phyloP scores from a whole-genome alignment of 2,888 invertebrate genomes.

The Perdita meconis region DNA sequence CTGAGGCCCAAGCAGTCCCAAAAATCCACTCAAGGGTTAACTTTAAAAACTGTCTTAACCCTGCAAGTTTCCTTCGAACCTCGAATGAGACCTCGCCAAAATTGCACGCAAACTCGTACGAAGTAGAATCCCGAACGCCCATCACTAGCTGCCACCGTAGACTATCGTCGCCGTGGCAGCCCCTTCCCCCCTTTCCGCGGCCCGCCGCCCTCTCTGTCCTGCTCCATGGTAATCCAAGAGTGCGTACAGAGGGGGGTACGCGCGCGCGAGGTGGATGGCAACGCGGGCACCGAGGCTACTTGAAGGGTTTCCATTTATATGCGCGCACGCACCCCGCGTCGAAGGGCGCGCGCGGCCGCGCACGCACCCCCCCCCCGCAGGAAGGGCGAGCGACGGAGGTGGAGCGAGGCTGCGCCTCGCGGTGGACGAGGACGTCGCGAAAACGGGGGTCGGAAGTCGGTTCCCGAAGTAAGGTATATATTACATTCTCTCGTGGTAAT shows the following conservation, averaged over 20 bases:
- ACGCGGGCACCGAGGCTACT: conserved; percentile 76
- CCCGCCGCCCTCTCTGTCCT: conserved; percentile 15
- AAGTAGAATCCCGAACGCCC: conserved; percentile 15
- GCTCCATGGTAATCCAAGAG: conserved; percentile 66
- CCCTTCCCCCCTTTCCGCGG: no score
- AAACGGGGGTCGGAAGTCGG: conserved; percentile 40
- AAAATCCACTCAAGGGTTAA: no score
- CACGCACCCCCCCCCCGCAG: conserved; percentile 37
- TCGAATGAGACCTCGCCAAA: background rate
- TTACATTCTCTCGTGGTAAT: conserved; percentile 70
- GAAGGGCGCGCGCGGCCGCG: conserved; percentile 58
- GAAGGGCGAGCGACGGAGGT: conserved; percentile 37
- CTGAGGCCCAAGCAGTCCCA: no score
- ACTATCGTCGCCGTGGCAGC: conserved; percentile 41
- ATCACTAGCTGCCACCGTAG: conserved; percentile 32
- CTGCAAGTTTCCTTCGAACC: no score
- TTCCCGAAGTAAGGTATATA: conserved; percentile 61
- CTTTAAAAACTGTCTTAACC: no score
- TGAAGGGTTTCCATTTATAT: conserved; percentile 83
- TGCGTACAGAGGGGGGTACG: conserved; percentile 57
- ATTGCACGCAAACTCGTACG: conserved; percentile 1
- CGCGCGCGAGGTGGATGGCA: conserved; percentile 66
- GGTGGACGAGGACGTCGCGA: conserved; percentile 33
- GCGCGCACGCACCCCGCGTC: conserved; percentile 78
- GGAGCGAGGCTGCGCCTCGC: conserved; percentile 11